Base-by-base conservation (phyloP, 1,140 invertebrate genomes). In the Bathynomus jamesi region DNA sequence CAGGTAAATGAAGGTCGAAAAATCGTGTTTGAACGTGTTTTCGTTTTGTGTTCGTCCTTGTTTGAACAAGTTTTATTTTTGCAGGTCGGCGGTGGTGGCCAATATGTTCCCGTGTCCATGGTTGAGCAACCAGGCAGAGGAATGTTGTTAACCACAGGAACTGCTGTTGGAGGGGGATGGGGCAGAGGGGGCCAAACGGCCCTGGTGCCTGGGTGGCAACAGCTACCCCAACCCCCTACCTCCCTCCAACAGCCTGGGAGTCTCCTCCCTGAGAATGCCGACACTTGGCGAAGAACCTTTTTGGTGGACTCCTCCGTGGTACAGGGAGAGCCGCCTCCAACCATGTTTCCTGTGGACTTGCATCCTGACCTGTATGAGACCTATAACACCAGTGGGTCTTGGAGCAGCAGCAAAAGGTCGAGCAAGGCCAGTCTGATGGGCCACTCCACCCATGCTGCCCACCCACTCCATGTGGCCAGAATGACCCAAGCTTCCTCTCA, bases 41-140 rank as follows among this genome's bases (percentile, higher is more conserved):
- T 25, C 40, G 1, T 28, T 64, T 28, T 64, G 21, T 64, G 2
- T n/a, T 31, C 28, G 2, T 28, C 1, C 7, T 63, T 28, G 13
- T 28, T 31, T 21, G n/a, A 64, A 11, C 13, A 63, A n/a, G 31
- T 21, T 25, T 64, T 40, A n/a, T 66, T 65, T 62, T 61, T 71
- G 60, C 75, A 83, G 76, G 86, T 87, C 67, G 76, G 80, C 68
- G 77, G 80, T 71, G 53, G 79, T 66, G 61, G 80, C 76, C 91
- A 94, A 77, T 93, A 94, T 81, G 91, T 90, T 11, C 92, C 92
- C n/a, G 92, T 94, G 4, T 93, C 92, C n/a, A 92, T 94, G 86
- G 90, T 94, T 31, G 92, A 94, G 82, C 83, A 83, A 71, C 79
- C 82, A 65, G 83, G 81, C 32, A 77, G 84, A 62, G 85, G 83